phyloP scores from a whole-genome alignment of 2,888 invertebrate genomes.

The Chrysomela aeneicollis region DNA sequence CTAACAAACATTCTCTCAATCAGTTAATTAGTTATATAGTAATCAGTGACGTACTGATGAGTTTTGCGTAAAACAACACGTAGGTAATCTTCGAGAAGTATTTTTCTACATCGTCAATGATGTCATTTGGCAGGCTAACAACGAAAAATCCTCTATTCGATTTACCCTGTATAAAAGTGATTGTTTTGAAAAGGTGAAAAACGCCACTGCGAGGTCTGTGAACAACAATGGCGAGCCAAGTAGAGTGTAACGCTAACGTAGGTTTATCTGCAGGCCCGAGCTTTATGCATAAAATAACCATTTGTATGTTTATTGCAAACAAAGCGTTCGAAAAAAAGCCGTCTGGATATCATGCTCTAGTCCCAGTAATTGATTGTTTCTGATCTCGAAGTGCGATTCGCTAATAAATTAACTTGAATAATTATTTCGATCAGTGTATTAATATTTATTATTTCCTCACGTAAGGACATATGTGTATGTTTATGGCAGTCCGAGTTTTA shows the following conservation, averaged over 20 bases:
- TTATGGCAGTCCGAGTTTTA: neutral
- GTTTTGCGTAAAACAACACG: too few relatives aligned
- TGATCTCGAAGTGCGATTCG: conserved; percentile 15
- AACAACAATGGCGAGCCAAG: conserved; percentile 29
- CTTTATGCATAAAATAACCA: conserved; percentile 30
- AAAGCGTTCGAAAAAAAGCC: conserved; percentile 13
- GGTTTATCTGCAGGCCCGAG: conserved; percentile 1
- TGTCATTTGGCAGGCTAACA: too few relatives aligned
- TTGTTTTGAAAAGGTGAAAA: neutral
- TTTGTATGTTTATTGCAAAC: conserved; percentile 32
- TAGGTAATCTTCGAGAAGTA: too few relatives aligned
- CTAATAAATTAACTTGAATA: conserved; percentile 6
- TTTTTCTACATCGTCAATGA: too few relatives aligned
- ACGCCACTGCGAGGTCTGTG: conserved; percentile 8
- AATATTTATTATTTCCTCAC: neutral
- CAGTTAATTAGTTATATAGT: too few relatives aligned
- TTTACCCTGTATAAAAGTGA: neutral
- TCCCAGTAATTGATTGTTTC: conserved; percentile 18
- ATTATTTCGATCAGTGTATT: conserved; percentile 11
- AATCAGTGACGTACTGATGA: too few relatives aligned
- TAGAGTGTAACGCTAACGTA: conserved; percentile 29
- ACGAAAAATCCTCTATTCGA: too few relatives aligned
- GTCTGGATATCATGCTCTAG: conserved; percentile 4
- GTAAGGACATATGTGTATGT: neutral
- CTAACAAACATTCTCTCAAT: too few relatives aligned